Conservation (phyloP, 2,797 vertebrate genomes). For the Simalia tracyae region DNA sequence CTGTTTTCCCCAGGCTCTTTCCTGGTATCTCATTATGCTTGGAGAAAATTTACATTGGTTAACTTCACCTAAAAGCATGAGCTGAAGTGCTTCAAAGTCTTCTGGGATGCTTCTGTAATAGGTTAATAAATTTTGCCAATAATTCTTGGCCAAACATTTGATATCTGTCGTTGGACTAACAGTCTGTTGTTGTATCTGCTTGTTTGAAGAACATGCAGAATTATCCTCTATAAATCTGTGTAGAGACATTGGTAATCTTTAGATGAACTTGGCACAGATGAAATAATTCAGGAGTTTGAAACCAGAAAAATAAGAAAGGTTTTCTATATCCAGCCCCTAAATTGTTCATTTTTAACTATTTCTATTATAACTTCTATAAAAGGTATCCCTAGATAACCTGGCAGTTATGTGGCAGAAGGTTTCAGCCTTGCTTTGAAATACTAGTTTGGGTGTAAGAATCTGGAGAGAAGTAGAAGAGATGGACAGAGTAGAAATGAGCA, state of each 20-base stretch:
- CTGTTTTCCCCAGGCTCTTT: neutral
- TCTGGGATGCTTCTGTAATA: conserved; percentile 20
- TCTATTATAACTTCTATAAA: neutral
- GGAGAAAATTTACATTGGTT: conserved; percentile 9
- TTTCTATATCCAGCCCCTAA: neutral
- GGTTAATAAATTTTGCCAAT: conserved; percentile 3
- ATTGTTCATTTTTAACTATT: neutral
- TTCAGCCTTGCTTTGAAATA: neutral
- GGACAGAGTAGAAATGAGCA: neutral
- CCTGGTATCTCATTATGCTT: conserved; percentile 16
- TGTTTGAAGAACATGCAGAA: conserved; percentile 4
- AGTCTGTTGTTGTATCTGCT: conserved; percentile 14
- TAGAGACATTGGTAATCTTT: neutral
- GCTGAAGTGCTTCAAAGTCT: neutral
- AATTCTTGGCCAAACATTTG: neutral
- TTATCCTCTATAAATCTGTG: neutral
- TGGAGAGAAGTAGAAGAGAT: neutral
- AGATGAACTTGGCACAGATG: neutral
- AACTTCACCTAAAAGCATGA: neutral
- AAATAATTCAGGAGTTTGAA: neutral
- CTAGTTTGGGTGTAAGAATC: neutral
- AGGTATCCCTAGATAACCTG: neutral
- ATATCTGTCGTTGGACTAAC: neutral
- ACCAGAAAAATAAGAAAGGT: neutral
- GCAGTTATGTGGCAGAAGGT: neutral